These are phyloP conservation scores for Cotesia vestalis DNA, from an alignment of 1,140 invertebrate species.

Conservation along the genomic window DNA sequence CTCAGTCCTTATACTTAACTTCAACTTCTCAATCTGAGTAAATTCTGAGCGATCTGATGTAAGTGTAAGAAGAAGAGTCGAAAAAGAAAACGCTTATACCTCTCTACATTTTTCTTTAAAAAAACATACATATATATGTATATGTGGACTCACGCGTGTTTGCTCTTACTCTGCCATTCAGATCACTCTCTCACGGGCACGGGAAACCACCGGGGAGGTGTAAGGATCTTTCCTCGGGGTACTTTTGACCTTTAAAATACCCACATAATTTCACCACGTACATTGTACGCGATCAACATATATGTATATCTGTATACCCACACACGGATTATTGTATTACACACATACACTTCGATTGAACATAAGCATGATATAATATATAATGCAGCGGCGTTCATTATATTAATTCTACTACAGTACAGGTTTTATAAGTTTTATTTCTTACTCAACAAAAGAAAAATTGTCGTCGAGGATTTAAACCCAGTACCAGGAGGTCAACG, in stretches of 20 bases:
- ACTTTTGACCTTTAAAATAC: slow-evolving; percentile 30
- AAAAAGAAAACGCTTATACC: slow-evolving; percentile 27
- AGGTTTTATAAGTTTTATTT: too few relatives aligned
- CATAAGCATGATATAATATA: too few relatives aligned
- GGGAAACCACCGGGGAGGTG: slow-evolving; percentile 22
- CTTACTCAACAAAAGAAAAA: neutral
- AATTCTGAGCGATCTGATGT: neutral
- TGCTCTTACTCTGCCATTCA: slow-evolving; percentile 40
- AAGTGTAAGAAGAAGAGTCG: slow-evolving; percentile 13
- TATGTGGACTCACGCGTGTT: slow-evolving; percentile 37
- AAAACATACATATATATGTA: slow-evolving; percentile 34
- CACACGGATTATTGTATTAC: too few relatives aligned
- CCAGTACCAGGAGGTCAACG: slow-evolving; percentile 4
- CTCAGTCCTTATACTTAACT: too few relatives aligned
- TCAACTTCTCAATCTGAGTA: too few relatives aligned
- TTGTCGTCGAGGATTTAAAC: neutral
- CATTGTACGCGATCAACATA: neutral
- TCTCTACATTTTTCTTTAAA: slow-evolving; percentile 5
- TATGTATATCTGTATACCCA: too few relatives aligned
- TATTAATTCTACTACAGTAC: too few relatives aligned
- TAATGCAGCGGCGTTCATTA: too few relatives aligned
- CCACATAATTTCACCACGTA: slow-evolving; percentile 22
- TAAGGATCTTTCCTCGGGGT: slow-evolving; percentile 19
- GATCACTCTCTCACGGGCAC: slow-evolving; percentile 41
- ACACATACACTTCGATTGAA: too few relatives aligned